Percentiles rank a stretch among this genome's conserved stretches.
Evolutionary conservation across 2,888 invertebrate genomes (phyloP).

Genomic region (Lycaena phlaeas): DNA sequence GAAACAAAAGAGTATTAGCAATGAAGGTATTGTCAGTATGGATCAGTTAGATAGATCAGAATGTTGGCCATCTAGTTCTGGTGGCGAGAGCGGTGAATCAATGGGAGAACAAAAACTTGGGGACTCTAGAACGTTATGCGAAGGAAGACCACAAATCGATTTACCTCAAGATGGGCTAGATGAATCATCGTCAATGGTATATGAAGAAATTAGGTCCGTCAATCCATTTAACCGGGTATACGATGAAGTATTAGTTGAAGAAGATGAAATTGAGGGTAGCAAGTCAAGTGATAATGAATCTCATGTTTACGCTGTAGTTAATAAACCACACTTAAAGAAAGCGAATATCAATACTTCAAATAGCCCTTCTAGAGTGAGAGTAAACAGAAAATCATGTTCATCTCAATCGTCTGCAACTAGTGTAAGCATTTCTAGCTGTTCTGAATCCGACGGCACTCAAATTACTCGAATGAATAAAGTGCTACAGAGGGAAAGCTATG

Average conservation of each 20-base stretch:
- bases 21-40: conserved; percentile 81
- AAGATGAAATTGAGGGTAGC: conserved; percentile 59
- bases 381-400: conserved; percentile 53
- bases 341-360: conserved; percentile 70
- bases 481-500: conserved; percentile 47
- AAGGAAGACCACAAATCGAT: conserved; percentile 63
- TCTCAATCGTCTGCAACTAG: conserved; percentile 68
- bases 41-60: conserved; percentile 82
- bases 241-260: conserved; percentile 61
- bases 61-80: conserved; percentile 82
- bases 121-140: conserved; percentile 33
- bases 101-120: conserved; percentile 58
- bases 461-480: conserved; percentile 60
- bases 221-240: conserved; percentile 54
- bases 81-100: conserved; percentile 75
- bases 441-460: conserved; percentile 69
- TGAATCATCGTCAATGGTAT: conserved; percentile 43
- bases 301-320: conserved; percentile 62
- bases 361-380: conserved; percentile 54
- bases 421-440: conserved; percentile 68
- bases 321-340: conserved; percentile 55
- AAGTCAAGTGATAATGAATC: conserved; percentile 56
- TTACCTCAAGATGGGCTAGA: conserved; percentile 68
- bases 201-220: conserved; percentile 49
- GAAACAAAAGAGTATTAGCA: conserved; percentile 89